Percentiles rank a stretch among this genome's conserved stretches.
Evolutionary conservation across 2,888 invertebrate species (phyloP).

Genomic region (Rhynchonema sp.): DNA sequence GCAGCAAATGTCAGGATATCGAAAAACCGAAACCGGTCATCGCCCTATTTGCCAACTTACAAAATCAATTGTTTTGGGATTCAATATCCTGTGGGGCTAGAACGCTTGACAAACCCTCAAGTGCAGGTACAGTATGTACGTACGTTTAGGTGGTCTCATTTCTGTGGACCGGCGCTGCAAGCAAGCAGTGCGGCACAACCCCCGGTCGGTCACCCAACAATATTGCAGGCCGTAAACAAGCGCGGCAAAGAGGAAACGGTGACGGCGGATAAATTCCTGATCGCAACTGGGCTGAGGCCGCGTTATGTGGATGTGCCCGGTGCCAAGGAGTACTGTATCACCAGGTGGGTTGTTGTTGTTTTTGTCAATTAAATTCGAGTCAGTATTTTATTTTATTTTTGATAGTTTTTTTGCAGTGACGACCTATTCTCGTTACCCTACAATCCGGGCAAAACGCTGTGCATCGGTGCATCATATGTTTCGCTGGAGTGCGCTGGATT

Average conservation of each 20-base stretch:
- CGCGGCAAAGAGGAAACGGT: slow-evolving; percentile 28
- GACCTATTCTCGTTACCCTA: slow-evolving; percentile 38
- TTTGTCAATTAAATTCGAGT: background rate
- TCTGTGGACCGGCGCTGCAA: too few relatives aligned
- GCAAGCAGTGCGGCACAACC: too few relatives aligned
- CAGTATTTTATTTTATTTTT: too few relatives aligned
- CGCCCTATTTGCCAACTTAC: too few relatives aligned
- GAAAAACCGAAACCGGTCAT: too few relatives aligned
- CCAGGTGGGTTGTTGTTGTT: slow-evolving; percentile 27
- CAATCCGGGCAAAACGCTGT: slow-evolving; percentile 38
- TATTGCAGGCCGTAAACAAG: slow-evolving; percentile 21
- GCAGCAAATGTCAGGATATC: too few relatives aligned
- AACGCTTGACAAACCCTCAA: too few relatives aligned
- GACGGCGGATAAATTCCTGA: slow-evolving; percentile 34
- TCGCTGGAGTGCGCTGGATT: slow-evolving; percentile 42
- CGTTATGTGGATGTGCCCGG: slow-evolving; percentile 35
- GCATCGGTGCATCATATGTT: slow-evolving; percentile 42
- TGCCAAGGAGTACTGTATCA: slow-evolving; percentile 35
- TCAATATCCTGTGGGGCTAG: too few relatives aligned
- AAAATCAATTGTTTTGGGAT: too few relatives aligned
- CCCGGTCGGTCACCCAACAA: too few relatives aligned
- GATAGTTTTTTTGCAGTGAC: slow-evolving; percentile 31
- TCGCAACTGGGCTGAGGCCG: slow-evolving; percentile 39
- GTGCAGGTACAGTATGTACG: too few relatives aligned
- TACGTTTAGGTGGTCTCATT: too few relatives aligned